Evolutionary conservation across 2,113 vertebrate species (phyloP), one percentile per base, ranked within the genome.

Genomic region (Xiphophorus couchianus): DNA sequence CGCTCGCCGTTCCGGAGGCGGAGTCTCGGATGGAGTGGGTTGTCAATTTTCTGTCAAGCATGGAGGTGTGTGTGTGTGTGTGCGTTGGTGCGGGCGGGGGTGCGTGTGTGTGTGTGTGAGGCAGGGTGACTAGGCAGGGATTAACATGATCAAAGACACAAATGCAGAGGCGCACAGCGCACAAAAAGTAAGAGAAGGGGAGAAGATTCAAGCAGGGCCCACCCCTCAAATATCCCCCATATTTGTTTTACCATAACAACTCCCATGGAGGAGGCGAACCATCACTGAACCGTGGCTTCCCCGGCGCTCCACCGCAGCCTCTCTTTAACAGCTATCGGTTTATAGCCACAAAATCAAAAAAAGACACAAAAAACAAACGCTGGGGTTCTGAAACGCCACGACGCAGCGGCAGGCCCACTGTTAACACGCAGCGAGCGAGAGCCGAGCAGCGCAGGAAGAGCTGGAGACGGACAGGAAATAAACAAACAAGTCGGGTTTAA

Each of bases 81-180:
- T 33, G 90, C 92, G 87, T 90, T 28, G 28, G 28, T 28, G 28
- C 28, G 88, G 90, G 35, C 9, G 10, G 3, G 35, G 3, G 35
- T 90, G 88, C 90, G 90, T 93, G 86, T 91, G 88, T n/a, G n/a
- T 90, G 90, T 93, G 87, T 91, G 88, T 90, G 88, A 88, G 88
- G 87, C 84, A 75, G 70, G 83, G 77, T 5, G 51, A 81, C 79
- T 76, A 81, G 87, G 82, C 83, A 89, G 86, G 92, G 92, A 93
- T 93, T 92, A 93, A 87, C 78, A 70, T 92, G 91, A 93, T 92
- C 92, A 93, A 93, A 93, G 92, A 90, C 84, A 87, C 85, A 85
- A 86, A 90, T 84, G 78, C 90, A 88, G 88, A 90, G 80, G 85
- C 91, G 88, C 86, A 90, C 87, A 72, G 86, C 82, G 1, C 31